phyloP scores from a whole-genome alignment of 2,888 invertebrate species.

The Drosophila birchii region DNA sequence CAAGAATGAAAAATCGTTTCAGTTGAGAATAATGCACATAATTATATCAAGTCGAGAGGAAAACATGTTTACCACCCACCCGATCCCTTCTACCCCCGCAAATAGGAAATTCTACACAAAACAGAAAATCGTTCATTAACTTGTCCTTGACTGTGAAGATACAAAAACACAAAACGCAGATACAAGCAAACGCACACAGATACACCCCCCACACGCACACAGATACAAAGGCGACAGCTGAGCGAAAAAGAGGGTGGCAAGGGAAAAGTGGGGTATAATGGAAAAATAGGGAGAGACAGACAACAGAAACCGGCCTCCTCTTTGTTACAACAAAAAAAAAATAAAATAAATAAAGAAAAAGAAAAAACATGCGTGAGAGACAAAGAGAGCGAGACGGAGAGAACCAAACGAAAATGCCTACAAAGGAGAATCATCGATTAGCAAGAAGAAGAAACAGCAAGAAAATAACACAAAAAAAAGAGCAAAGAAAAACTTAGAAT shows the following conservation, averaged over 20 bases:
- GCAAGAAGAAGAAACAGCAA: constrained; percentile 36
- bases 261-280: constrained; percentile 11
- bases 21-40: constrained; percentile 17
- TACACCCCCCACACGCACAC: constrained; percentile 4
- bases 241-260: constrained; percentile 15
- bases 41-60: constrained; percentile 22
- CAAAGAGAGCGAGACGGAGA: constrained; percentile 26
- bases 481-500: constrained; percentile 45
- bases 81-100: constrained; percentile 5
- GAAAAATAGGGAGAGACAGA: constrained; percentile 26
- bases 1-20: constrained; percentile 2
- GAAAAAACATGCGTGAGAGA: constrained; percentile 67
- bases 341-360: constrained; percentile 4
- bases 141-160: constrained; percentile 76
- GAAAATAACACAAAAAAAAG: constrained; percentile 49
- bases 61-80: constrained; percentile 31
- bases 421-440: constrained; percentile 46
- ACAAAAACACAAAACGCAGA: constrained; percentile 44
- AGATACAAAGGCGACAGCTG: constrained; percentile 18
- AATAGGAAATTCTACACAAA: constrained; percentile 44
- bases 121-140: constrained; percentile 76
- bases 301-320: constrained; percentile 68
- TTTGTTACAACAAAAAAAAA: constrained; percentile 20
- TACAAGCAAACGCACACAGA: constrained; percentile 22
- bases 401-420: constrained; percentile 51